These are phyloP conservation scores for Pocota personata DNA, from an alignment of 2,888 invertebrate genomes.

Conservation along the genomic window DNA sequence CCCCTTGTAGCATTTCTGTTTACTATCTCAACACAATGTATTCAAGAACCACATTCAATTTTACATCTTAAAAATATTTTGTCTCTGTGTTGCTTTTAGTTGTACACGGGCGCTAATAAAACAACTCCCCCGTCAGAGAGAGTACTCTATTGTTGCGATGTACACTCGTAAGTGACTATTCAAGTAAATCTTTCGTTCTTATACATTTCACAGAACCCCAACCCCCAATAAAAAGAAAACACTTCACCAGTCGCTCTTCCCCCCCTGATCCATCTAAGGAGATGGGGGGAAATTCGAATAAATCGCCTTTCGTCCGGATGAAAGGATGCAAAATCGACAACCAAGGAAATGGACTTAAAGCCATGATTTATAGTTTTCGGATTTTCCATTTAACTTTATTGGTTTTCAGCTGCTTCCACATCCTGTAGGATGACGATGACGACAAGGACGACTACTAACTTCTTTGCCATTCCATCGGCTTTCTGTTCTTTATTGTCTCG, in stretches of 20 bases:
- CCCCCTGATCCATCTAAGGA: neutral
- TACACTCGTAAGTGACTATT: slow-evolving; percentile 41
- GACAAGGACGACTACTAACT: slow-evolving; percentile 20
- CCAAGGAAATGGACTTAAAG: slow-evolving; percentile 74
- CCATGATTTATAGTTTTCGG: slow-evolving; percentile 74
- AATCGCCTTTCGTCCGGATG: slow-evolving; percentile 70
- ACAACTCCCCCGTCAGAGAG: neutral
- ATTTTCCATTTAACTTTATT: slow-evolving; percentile 74
- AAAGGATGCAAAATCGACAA: slow-evolving; percentile 74
- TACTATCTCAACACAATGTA: slow-evolving; percentile 10
- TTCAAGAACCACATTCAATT: too few relatives aligned
- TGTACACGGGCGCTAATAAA: neutral
- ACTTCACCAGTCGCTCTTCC: neutral
- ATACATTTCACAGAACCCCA: slow-evolving; percentile 10
- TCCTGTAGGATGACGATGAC: slow-evolving; percentile 32
- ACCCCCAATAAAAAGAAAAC: neutral
- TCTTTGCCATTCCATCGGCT: slow-evolving; percentile 31
- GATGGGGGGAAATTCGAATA: slow-evolving; percentile 43
- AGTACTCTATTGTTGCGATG: slow-evolving; percentile 4
- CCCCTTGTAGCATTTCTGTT: neutral
- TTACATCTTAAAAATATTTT: slow-evolving; percentile 38
- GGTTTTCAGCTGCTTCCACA: slow-evolving; percentile 67
- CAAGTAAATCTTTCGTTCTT: slow-evolving; percentile 51
- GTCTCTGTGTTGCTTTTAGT: neutral
- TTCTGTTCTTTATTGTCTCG: slow-evolving; percentile 53